Evolutionary conservation across 2,113 vertebrate genomes (phyloP).

Genomic region (Microtus pennsylvanicus): DNA sequence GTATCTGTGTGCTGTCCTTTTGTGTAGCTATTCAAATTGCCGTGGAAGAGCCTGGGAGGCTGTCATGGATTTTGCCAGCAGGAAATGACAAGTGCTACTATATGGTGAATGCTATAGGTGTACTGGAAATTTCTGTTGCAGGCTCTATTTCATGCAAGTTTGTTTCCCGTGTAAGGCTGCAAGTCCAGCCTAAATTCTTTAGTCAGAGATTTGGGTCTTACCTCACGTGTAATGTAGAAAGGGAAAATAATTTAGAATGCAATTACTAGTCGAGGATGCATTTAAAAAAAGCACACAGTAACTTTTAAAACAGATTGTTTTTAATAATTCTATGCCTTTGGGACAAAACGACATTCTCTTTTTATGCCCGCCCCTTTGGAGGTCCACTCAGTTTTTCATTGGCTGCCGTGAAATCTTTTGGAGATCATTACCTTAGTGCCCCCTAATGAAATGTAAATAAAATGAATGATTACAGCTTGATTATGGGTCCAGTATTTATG

Average conservation of each 20-base stretch:
- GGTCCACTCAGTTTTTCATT: slow-evolving; percentile 44
- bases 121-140: slow-evolving; percentile 7
- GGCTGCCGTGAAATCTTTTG: slow-evolving; percentile 48
- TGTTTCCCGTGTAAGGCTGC: neutral
- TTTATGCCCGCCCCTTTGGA: slow-evolving; percentile 17
- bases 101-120: neutral
- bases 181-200: slow-evolving; percentile 40
- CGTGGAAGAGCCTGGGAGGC: slow-evolving; percentile 45
- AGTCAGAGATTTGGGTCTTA: neutral
- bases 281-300: neutral
- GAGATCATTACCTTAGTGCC: slow-evolving; percentile 68
- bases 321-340: slow-evolving; percentile 71
- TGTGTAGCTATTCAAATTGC: slow-evolving; percentile 59
- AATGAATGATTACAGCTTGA: slow-evolving; percentile 69
- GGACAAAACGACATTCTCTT: slow-evolving; percentile 9
- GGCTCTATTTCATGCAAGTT: slow-evolving; percentile 51
- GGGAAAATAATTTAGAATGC: slow-evolving; percentile 42
- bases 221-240: neutral
- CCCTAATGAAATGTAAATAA: slow-evolving; percentile 76
- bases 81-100: slow-evolving; percentile 52
- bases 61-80: slow-evolving; percentile 38
- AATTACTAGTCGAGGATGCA: neutral
- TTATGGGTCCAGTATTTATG: slow-evolving; percentile 71
- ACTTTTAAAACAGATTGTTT: slow-evolving; percentile 71
- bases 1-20: slow-evolving; percentile 30